Evolutionary conservation across 2,113 vertebrate genomes (phyloP), one percentile per base, ranked within the genome.

Genomic region (Chloropsis hardwickii): DNA sequence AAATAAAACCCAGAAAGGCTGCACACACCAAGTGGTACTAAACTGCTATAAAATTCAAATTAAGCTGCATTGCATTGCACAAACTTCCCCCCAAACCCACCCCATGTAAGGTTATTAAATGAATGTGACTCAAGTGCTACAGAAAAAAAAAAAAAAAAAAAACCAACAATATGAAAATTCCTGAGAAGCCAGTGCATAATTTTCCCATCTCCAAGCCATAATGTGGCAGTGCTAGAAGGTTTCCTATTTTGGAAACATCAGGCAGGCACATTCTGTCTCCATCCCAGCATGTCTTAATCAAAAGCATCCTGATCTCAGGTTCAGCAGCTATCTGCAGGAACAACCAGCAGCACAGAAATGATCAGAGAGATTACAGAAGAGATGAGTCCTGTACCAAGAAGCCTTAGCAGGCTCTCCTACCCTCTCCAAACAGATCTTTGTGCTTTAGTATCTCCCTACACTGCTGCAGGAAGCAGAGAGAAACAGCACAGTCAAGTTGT

Each of bases 171-270:
- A 85, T 33, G 40, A 92, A 91, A 94, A 94, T 53, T 95, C 61
- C 29, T 0, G 7, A 90, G 87, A 91, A 96, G 51, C 18, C 44
- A 71, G 64, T 78, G 79, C 86, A 92, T 95, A 94, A 96, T 93
- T 94, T 97, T 90, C 64, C 82, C 86, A 86, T 96, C 90, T 92
- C 53, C n/a, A 57, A 71, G 76, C 88, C 45, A 6, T 88, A 90
- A 93, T 6, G 40, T 86, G 33, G 64, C 60, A 74, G 64, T 15
- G 10, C 85, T 71, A 37, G 45, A 83, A 93, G 76, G 56, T 45
- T 94, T 95, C 51, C 69, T 88, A 61, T 92, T 96, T 92, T 61
- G 82, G 94, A 86, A 96, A 67, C 80, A 93, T 86, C 90, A 92
- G 71, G 76, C 79, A 88, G 79, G 90, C 92, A 93, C 90, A 73